Evolutionary conservation across 2,797 vertebrate species (phyloP), one percentile per base, ranked within the genome.

Genomic region (Chanos chanos): DNA sequence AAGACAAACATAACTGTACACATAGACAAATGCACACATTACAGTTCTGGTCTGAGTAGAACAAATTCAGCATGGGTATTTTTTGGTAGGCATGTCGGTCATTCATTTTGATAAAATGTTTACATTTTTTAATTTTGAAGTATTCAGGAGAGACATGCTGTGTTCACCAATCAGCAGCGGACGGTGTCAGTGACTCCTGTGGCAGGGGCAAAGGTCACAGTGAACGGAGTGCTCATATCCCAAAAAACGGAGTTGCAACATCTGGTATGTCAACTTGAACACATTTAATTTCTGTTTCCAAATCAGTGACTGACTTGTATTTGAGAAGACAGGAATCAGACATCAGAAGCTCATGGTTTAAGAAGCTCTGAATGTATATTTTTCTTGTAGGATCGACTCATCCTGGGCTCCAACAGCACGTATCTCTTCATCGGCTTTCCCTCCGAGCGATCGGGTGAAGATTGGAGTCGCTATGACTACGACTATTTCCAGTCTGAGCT

Each of bases 401-500:
- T 95, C 70, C 80, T 95, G 34, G 94, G 94, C 2, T 92, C 93
- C 39, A 94, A 86, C 83, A 91, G 85, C 1, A 87, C 92, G 51
- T 94, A 89, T 70, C 88, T 95, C 61, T 94, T 90, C 10, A 61
- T 94, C 1, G 92, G 94, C 28, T 91, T 88, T 72, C 93, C 93
- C 0, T 83, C 82, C 0, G 92, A 94, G 63, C 85, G 91, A 1
- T 80, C 84, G 0, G 68, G 66, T 1, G 90, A 94, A 0, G 92
- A 94, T 72, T 79, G 87, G 84, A 88, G 81, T 71, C 86, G 85
- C 71, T 94, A 91, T 1, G 92, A 95, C 73, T 93, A 94, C 0
- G 92, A 95, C 77, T 94, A 92, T 54, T 93, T 95, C 80, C 93
- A 94, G 77, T 89, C 92, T 16, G 93, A 96, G 52, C 71, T 94